Percentiles rank a stretch among this genome's conserved stretches.
phyloP scores from a whole-genome alignment of 2,113 vertebrate species.

The Takifugu bimaculatus region DNA sequence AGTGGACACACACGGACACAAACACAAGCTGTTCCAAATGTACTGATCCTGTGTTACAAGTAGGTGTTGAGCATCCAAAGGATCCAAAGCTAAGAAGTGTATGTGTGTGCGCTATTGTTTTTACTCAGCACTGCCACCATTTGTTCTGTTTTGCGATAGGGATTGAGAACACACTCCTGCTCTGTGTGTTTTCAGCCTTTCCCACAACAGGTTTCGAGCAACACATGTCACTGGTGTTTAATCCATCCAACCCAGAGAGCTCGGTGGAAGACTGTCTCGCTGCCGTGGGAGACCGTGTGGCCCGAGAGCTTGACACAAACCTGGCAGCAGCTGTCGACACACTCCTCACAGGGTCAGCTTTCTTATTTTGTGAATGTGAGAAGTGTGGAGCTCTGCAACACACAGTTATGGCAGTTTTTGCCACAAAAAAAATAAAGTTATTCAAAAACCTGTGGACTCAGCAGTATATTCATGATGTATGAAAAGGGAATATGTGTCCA shows the following conservation, averaged over 20 bases:
- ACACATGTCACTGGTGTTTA: constrained; percentile 86
- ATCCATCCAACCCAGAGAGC: constrained; percentile 82
- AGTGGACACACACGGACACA: constrained; percentile 24
- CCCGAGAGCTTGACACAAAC: constrained; percentile 74
- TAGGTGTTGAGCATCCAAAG: no score
- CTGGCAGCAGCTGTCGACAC: constrained; percentile 75
- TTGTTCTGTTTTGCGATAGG: no score
- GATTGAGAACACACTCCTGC: background rate
- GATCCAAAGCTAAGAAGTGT: background rate
- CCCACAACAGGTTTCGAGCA: constrained; percentile 83
- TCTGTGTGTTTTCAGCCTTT: constrained; percentile 71
- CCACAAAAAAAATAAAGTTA: background rate
- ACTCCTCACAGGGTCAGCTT: constrained; percentile 85
- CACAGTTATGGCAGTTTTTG: no score
- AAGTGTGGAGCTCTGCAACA: background rate
- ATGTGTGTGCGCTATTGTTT: background rate
- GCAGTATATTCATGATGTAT: no score
- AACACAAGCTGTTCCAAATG: no score
- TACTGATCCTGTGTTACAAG: background rate
- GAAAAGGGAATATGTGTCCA: background rate
- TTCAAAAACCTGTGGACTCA: background rate
- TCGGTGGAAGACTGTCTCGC: constrained; percentile 88
- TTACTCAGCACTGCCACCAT: no score
- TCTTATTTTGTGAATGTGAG: background rate
- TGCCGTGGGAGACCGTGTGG: constrained; percentile 78